Evolutionary conservation across 2,113 vertebrate genomes (phyloP).

Genomic region (Grallaria varia): DNA sequence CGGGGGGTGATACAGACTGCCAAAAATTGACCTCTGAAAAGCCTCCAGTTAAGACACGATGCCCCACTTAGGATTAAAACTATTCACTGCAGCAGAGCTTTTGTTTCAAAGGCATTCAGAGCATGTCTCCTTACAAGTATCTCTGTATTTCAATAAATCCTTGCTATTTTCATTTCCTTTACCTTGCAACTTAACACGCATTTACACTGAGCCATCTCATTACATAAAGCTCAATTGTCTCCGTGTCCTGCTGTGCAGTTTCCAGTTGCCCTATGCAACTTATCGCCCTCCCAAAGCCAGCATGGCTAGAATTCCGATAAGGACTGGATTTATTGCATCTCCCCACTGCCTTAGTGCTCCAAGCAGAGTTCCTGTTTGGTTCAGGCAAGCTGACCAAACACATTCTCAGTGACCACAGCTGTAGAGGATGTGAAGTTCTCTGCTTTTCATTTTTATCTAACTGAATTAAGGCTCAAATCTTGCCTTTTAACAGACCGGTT

Average conservation of each 20-base stretch:
- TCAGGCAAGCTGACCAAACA: conserved; percentile 3
- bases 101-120: neutral
- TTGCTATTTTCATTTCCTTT: neutral
- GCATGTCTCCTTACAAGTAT: neutral
- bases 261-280: neutral
- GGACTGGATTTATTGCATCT: neutral
- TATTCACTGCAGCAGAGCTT: neutral
- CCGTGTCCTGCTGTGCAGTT: neutral
- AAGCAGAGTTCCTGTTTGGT: neutral
- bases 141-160: neutral
- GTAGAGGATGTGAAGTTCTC: neutral
- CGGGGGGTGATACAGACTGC: too few species aligned
- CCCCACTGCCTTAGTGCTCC: neutral
- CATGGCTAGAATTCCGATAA: neutral
- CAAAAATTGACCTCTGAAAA: neutral
- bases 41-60: neutral
- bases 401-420: neutral
- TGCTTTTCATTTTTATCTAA: neutral
- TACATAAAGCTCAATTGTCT: neutral
- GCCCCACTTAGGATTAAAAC: neutral
- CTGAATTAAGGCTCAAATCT: neutral
- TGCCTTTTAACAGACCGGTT: neutral
- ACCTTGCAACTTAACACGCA: neutral
- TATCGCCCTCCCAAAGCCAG: neutral
- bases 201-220: neutral